Percentiles rank a stretch among this genome's conserved stretches.
phyloP scores from a whole-genome alignment of 2,113 vertebrate genomes.

The Pelmatolapia mariae region DNA sequence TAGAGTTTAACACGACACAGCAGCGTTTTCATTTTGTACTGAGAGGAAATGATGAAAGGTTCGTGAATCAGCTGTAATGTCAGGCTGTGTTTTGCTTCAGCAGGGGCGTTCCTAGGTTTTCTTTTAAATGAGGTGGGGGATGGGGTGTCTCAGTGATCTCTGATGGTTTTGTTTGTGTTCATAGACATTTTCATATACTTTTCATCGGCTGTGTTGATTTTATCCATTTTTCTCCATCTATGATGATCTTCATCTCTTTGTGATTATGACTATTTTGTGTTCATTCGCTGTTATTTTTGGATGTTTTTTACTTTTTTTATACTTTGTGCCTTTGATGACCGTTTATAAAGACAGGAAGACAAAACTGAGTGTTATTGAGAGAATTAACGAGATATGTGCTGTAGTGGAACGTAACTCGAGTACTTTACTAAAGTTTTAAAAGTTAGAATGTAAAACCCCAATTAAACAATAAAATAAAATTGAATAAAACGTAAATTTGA shows the following conservation, averaged over 20 bases:
- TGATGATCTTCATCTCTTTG: neutral
- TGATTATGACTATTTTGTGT: neutral
- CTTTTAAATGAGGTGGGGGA: neutral
- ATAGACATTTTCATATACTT: neutral
- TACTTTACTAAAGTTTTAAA: neutral
- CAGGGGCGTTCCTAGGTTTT: neutral
- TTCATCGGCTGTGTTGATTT: neutral
- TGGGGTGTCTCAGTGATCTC: neutral
- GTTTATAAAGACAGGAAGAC: neutral
- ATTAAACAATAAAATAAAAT: neutral
- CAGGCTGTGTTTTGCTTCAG: neutral
- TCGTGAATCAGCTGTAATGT: neutral
- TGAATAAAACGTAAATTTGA: neutral
- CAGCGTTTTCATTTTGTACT: rapidly evolving
- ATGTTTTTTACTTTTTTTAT: neutral
- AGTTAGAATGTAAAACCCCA: rapidly evolving
- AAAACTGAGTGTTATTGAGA: no score
- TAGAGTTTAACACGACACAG: rapidly evolving
- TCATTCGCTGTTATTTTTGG: rapidly evolving
- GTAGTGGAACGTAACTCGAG: neutral
- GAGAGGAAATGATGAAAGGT: neutral
- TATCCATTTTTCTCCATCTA: neutral
- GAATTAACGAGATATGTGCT: rapidly evolving
- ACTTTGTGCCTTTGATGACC: neutral
- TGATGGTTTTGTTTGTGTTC: neutral